These are phyloP conservation scores for Molossus molossus DNA, from an alignment of 2,797 vertebrate species.

Conservation along the genomic window DNA sequence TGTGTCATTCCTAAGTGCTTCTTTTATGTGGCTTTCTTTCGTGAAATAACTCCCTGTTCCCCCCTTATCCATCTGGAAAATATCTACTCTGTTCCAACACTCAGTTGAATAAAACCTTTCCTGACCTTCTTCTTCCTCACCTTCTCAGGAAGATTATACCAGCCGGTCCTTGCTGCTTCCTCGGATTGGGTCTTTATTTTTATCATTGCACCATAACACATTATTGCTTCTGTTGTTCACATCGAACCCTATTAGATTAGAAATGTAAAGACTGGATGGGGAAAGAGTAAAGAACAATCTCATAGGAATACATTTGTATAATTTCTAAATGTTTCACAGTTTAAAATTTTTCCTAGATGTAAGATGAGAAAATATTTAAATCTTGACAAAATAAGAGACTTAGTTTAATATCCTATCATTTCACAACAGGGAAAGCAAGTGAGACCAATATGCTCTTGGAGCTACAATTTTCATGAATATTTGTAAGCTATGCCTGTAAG, in stretches of 20 bases:
- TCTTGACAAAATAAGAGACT: conserved; percentile 5
- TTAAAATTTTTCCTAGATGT: not conserved
- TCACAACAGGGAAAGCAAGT: not conserved
- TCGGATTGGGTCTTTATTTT: conserved; percentile 12
- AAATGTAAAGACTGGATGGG: not conserved
- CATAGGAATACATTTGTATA: not conserved
- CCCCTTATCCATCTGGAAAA: not conserved
- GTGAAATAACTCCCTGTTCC: not conserved
- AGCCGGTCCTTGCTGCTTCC: not conserved
- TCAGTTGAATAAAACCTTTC: not conserved
- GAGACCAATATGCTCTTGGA: conserved; percentile 52
- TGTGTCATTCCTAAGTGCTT: not conserved
- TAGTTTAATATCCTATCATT: not conserved
- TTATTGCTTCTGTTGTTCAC: not conserved
- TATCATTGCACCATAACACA: not conserved
- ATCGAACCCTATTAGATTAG: not conserved
- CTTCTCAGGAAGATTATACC: not conserved
- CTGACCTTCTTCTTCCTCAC: not conserved
- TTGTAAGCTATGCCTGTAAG: conserved; percentile 68
- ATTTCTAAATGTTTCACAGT: not conserved
- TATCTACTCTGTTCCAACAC: not conserved
- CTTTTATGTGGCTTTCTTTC: not conserved
- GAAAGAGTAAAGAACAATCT: not conserved
- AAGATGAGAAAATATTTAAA: conserved; percentile 8
- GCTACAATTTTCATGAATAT: conserved; percentile 49